phyloP scores from a whole-genome alignment of 2,888 invertebrate genomes.

The Amaurobius ferox region DNA sequence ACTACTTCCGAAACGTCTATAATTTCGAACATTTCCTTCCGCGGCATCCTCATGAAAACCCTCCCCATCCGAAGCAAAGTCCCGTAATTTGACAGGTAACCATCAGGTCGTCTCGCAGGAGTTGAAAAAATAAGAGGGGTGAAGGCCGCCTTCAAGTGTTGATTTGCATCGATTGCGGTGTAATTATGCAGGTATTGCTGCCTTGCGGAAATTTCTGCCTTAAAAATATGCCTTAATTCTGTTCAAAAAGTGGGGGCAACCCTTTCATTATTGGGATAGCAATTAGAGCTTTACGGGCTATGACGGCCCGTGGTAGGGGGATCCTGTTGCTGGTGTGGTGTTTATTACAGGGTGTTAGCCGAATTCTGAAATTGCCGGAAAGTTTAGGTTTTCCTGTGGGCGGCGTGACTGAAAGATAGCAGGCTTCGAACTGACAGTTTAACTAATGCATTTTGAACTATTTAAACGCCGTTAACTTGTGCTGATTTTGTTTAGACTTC shows the following conservation, averaged over 20 bases:
- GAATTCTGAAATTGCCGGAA: no score
- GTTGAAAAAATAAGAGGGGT: no score
- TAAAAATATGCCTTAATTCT: neutral
- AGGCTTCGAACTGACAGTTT: no score
- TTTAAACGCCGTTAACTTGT: no score
- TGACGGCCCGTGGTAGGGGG: no score
- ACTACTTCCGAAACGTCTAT: neutral
- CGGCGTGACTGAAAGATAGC: no score
- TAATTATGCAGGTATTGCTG: constrained; percentile 11
- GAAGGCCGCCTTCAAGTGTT: neutral
- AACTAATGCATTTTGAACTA: no score
- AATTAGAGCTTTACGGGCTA: no score
- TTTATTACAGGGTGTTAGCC: no score
- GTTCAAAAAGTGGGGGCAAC: neutral
- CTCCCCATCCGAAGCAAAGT: neutral
- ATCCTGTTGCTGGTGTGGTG: no score
- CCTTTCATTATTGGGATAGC: neutral
- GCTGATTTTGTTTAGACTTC: no score
- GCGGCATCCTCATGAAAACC: neutral
- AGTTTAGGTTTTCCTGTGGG: no score
- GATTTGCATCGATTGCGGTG: constrained; percentile 4
- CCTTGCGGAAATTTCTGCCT: neutral
- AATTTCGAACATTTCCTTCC: neutral
- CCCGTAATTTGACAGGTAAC: neutral
- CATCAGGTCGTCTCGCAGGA: neutral